Conservation (phyloP, 2,888 invertebrate species). For the Drepanosiphum platanoidis region DNA sequence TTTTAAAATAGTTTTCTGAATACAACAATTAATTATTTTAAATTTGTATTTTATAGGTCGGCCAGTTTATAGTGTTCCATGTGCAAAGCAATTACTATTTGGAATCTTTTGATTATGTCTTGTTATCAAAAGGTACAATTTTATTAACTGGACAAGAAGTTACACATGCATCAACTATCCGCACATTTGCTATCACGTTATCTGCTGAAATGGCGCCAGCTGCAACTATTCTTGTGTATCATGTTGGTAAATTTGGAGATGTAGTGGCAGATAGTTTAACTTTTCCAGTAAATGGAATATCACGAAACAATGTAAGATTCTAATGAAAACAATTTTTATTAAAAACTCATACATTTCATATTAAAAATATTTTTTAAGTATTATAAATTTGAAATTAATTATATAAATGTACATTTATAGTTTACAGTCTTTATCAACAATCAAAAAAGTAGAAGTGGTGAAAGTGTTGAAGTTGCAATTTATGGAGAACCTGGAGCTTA, state of each 20-base stretch:
- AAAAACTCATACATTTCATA: background rate
- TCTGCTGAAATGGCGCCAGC: constrained; percentile 93
- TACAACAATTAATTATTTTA: too few species aligned
- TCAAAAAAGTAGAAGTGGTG: constrained; percentile 91
- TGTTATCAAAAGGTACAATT: constrained; percentile 92
- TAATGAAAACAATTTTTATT: background rate
- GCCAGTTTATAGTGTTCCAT: constrained; percentile 94
- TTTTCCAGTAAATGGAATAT: constrained; percentile 96
- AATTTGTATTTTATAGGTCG: constrained; percentile 73
- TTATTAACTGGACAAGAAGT: constrained; percentile 84
- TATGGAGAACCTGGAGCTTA: constrained; percentile 94
- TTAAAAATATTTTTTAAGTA: constrained; percentile 10
- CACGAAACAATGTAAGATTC: constrained; percentile 81
- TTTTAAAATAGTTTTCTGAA: background rate
- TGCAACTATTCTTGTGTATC: constrained; percentile 89
- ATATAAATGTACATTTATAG: constrained; percentile 68
- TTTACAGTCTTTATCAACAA: constrained; percentile 89
- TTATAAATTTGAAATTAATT: constrained; percentile 30
- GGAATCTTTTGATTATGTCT: constrained; percentile 87
- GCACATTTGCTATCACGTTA: constrained; percentile 83
- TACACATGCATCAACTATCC: constrained; percentile 79
- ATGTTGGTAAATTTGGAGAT: constrained; percentile 80
- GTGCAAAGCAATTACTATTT: constrained; percentile 91
- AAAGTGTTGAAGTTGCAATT: constrained; percentile 91
- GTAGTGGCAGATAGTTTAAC: constrained; percentile 92